Evolutionary conservation across 2,797 vertebrate species (phyloP).

Genomic region (Miichthys miiuy): DNA sequence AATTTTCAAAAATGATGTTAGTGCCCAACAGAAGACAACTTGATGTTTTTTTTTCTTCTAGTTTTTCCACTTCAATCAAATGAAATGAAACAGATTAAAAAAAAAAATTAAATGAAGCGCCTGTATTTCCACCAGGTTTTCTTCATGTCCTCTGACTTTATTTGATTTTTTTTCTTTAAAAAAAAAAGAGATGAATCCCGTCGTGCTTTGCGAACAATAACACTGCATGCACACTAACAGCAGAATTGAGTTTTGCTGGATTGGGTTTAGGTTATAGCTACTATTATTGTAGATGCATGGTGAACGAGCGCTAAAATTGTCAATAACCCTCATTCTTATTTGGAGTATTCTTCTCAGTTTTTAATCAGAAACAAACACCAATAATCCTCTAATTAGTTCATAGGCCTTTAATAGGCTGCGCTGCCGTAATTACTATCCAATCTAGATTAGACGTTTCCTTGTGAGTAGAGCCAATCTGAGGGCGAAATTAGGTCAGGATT

Average conservation of each 20-base stretch:
- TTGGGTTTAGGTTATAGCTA: constrained; percentile 21
- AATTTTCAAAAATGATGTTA: not conserved
- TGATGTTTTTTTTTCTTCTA: not conserved
- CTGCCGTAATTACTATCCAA: constrained; percentile 81
- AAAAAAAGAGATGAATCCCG: constrained; percentile 10
- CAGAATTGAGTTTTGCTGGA: constrained; percentile 41
- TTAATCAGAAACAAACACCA: constrained; percentile 79
- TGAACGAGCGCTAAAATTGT: constrained; percentile 32
- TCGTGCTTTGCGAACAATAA: constrained; percentile 23
- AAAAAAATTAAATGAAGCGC: not conserved
- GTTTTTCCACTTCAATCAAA: not conserved
- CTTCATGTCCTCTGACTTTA: constrained; percentile 17
- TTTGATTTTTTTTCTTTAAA: constrained; percentile 23
- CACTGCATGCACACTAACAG: constrained; percentile 10
- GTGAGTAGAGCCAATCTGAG: constrained; percentile 73
- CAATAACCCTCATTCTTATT: constrained; percentile 48
- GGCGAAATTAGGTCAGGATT: constrained; percentile 84
- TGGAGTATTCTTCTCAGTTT: constrained; percentile 58
- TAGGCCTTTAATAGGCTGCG: constrained; percentile 79
- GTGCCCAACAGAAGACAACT: not conserved
- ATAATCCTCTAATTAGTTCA: constrained; percentile 83
- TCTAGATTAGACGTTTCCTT: constrained; percentile 81
- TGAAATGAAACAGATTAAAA: not conserved
- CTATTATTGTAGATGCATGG: constrained; percentile 42
- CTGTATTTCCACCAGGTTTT: not conserved